These are phyloP conservation scores for Mionectes olivaceus DNA, from an alignment of 2,797 vertebrate species.

Conservation along the genomic window DNA sequence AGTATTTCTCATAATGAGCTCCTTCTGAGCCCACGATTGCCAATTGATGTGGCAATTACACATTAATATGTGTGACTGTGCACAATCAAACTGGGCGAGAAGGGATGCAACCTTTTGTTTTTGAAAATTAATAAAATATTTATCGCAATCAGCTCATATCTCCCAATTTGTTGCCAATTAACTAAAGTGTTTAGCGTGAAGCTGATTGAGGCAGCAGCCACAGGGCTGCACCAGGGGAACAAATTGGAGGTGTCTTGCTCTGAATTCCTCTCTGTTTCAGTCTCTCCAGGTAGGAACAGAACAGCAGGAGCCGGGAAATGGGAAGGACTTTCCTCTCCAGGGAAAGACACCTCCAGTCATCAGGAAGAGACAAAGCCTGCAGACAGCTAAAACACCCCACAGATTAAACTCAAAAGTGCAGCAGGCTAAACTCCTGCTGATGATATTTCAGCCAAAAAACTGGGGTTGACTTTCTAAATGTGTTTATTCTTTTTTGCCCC, in stretches of 20 bases:
- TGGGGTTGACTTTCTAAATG: not conserved
- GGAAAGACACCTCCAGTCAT: not conserved
- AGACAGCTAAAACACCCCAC: not conserved
- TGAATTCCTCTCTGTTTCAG: not conserved
- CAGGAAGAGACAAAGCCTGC: not conserved
- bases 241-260: not conserved
- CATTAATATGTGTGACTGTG: conserved; percentile 29
- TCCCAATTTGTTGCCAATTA: conserved; percentile 68
- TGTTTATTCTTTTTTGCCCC: fast-evolving
- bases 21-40: conserved; percentile 32
- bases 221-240: not conserved
- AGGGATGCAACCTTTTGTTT: conserved; percentile 58
- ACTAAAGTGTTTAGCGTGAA: conserved; percentile 44
- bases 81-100: conserved; percentile 41
- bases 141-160: conserved; percentile 52
- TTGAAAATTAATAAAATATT: conserved; percentile 64
- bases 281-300: not conserved
- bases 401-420: not conserved
- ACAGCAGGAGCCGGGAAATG: not conserved
- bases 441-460: not conserved
- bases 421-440: not conserved
- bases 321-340: not conserved
- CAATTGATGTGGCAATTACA: conserved; percentile 61
- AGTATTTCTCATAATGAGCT: conserved; percentile 47
- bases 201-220: conserved; percentile 36